These are phyloP conservation scores for Peromyscus californicus DNA, from an alignment of 2,113 vertebrate genomes.

Conservation along the genomic window DNA sequence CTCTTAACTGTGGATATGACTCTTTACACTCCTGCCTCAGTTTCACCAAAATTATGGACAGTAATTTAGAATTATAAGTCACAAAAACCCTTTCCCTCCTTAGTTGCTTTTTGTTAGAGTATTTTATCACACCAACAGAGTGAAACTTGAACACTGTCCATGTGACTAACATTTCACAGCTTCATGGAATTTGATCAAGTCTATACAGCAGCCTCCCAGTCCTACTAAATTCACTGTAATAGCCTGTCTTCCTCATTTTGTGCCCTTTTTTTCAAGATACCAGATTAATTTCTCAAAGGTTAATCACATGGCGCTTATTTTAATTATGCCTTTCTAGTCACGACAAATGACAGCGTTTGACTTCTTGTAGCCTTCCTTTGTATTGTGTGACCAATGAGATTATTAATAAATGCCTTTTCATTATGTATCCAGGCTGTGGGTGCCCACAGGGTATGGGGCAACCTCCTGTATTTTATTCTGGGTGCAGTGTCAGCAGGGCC, in stretches of 20 bases:
- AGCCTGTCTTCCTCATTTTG: constrained; percentile 86
- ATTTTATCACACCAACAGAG: not conserved
- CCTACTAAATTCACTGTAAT: constrained; percentile 87
- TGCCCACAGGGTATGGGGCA: constrained; percentile 86
- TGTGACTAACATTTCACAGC: constrained; percentile 74
- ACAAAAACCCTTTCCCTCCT: not conserved
- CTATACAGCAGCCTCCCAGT: constrained; percentile 83
- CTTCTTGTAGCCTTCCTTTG: constrained; percentile 87
- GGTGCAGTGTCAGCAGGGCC: constrained; percentile 85
- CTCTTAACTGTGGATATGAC: too few species aligned
- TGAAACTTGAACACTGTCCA: not conserved
- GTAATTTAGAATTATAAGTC: not conserved
- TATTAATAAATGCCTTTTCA: constrained; percentile 91
- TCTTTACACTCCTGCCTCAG: not conserved
- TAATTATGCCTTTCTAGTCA: constrained; percentile 89
- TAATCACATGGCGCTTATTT: constrained; percentile 89
- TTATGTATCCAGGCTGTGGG: constrained; percentile 88
- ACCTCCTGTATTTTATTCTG: constrained; percentile 86
- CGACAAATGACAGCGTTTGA: constrained; percentile 89
- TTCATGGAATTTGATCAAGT: constrained; percentile 82
- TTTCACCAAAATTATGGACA: not conserved
- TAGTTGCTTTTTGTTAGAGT: not conserved
- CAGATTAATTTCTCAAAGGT: constrained; percentile 89
- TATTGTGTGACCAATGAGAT: constrained; percentile 88
- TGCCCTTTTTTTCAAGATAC: constrained; percentile 75